Evolutionary conservation across 1,140 invertebrate species (phyloP), one percentile per base, ranked within the genome.

Genomic region (Heliconius congener): DNA sequence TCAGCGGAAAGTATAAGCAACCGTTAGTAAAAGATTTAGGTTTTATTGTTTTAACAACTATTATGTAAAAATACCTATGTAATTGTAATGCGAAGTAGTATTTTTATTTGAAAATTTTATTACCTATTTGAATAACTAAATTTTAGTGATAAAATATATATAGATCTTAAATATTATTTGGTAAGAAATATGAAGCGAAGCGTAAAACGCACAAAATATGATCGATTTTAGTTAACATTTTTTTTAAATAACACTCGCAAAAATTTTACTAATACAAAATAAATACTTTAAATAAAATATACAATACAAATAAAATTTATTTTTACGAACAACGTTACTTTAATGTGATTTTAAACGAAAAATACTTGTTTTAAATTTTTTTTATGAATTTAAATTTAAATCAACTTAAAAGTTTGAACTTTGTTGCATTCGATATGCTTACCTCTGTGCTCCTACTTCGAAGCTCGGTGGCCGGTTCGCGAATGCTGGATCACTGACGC

Each of bases 391-490:
- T 3, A 60, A 60, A 60, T 23, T 23, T 23, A 60, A 13, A 23
- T 60, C 19, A 11, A n/a, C n/a, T 60, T 71, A 71, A 71, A 71
- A 72, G 39, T 72, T 19, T 8, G 39, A 72, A 72, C 34, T 72
- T 34, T 3, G 16, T 27, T 39, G 19, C n/a, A 42, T 66, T 18
- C 74, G 74, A 57, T 42, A 46, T 27, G 73, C 76, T 78, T 39
- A 78, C 76, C 76, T 78, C 73, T 78, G 57, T 19, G 52, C 23
- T 60, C 19, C 16, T 34, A 52, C 23, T 60, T 9, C 6, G n/a
- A 19, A 27, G 37, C 27, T 70, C 6, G 23, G 39, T 37, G 60
- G 39, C 74, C 74, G 74, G 11, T 34, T 27, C 60, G 60, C 60
- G 23, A 66, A 30, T 66, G 60, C 13, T 66, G 60, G 60, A 66